These are phyloP conservation scores for Plumapathes pennacea DNA, from an alignment of 92 coral and sea anemone genomes.

Conservation along the genomic window DNA sequence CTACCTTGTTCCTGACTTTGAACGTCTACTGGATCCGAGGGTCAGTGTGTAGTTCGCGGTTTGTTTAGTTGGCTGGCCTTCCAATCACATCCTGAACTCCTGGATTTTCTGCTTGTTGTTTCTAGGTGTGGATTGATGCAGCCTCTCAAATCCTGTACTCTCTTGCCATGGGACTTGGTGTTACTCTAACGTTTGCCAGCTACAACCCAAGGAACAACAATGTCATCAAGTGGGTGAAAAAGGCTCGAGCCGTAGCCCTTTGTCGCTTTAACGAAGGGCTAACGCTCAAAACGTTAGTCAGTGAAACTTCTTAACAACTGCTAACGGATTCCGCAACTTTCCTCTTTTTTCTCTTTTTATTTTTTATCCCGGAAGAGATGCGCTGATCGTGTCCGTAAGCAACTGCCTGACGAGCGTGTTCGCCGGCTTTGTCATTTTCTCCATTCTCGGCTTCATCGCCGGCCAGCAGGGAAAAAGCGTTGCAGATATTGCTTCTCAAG, in stretches of 20 bases:
- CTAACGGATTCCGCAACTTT: not conserved
- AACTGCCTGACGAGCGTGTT: constrained; percentile 77
- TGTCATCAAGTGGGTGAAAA: constrained; percentile 53
- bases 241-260: no score
- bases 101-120: not conserved
- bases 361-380: constrained; percentile 51
- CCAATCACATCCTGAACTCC: not conserved
- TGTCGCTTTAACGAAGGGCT: not conserved
- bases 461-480: constrained; percentile 66
- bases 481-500: constrained; percentile 79
- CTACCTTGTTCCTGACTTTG: constrained; percentile 76
- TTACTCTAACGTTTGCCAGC: constrained; percentile 77
- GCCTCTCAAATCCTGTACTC: constrained; percentile 88
- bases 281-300: not conserved
- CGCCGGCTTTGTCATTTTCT: constrained; percentile 86
- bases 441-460: constrained; percentile 82
- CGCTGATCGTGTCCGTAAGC: constrained; percentile 61
- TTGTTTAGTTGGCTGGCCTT: not conserved
- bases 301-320: not conserved
- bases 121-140: constrained; percentile 88
- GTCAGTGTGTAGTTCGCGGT: constrained; percentile 10
- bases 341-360: not conserved
- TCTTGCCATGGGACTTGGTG: constrained; percentile 82
- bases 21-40: constrained; percentile 71
- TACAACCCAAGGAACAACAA: constrained; percentile 78